These are phyloP conservation scores for Condylostylus longicornis DNA, from an alignment of 1,140 invertebrate genomes.

Conservation along the genomic window DNA sequence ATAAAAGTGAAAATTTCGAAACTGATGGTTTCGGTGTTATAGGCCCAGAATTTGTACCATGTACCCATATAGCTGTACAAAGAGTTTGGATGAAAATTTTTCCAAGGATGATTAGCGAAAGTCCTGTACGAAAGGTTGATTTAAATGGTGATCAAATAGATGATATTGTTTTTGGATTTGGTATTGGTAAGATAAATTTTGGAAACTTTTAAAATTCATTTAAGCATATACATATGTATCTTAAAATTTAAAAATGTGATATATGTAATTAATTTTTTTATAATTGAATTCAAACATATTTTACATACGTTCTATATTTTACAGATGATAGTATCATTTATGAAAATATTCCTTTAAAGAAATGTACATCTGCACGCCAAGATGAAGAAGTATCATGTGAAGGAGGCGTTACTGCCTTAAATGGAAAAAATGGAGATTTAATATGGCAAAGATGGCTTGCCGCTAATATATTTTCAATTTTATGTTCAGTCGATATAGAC, in stretches of 20 bases:
- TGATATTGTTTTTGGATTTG: slow-evolving; percentile 67
- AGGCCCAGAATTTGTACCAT: slow-evolving; percentile 39
- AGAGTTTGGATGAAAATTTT: slow-evolving; percentile 58
- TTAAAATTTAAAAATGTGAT: too few relatives aligned
- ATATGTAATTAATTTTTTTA: slow-evolving; percentile 3
- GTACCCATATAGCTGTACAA: slow-evolving; percentile 48
- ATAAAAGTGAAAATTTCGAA: not conserved
- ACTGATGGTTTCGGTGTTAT: slow-evolving; percentile 9
- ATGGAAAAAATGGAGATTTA: slow-evolving; percentile 54
- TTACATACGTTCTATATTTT: not conserved
- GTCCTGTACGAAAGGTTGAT: slow-evolving; percentile 53
- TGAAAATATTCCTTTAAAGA: slow-evolving; percentile 22
- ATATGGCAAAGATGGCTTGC: slow-evolving; percentile 61
- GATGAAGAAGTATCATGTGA: slow-evolving; percentile 40
- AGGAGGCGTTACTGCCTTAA: slow-evolving; percentile 60
- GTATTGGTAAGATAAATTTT: slow-evolving; percentile 44
- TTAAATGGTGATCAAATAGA: slow-evolving; percentile 56
- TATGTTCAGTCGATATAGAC: slow-evolving; percentile 59
- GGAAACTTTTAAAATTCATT: not conserved
- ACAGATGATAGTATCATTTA: slow-evolving; percentile 28
- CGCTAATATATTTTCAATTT: slow-evolving; percentile 59
- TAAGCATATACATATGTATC: too few relatives aligned
- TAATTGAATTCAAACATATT: too few relatives aligned
- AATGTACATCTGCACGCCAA: slow-evolving; percentile 23
- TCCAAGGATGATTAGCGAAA: slow-evolving; percentile 60